A percentile compares a stretch with the other conserved stretches of the same genome.
These are phyloP conservation scores for Flexamia atlantica DNA, from an alignment of 2,888 invertebrate species.

Conservation along the genomic window DNA sequence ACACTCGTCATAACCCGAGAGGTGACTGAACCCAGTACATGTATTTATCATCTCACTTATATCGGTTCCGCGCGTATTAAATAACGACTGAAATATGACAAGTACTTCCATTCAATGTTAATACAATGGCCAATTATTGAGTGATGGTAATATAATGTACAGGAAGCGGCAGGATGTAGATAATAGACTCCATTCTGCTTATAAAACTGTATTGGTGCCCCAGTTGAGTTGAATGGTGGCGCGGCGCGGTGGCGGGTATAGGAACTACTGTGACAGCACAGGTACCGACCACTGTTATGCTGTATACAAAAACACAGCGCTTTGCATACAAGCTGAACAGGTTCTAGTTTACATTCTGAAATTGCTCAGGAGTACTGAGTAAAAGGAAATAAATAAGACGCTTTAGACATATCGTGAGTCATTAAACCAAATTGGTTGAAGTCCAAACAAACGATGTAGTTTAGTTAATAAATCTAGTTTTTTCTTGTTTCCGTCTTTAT, in stretches of 20 bases:
- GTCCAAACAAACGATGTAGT: no score
- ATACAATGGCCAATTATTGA: constrained; percentile 59
- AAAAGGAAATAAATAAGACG: no score
- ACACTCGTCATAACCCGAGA: not conserved
- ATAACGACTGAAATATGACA: constrained; percentile 49
- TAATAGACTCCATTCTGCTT: constrained; percentile 48
- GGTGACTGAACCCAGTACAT: constrained; percentile 16
- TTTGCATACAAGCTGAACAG: constrained; percentile 20
- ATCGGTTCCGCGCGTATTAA: constrained; percentile 28
- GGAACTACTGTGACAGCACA: constrained; percentile 15
- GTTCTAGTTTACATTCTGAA: not conserved
- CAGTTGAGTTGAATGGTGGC: not conserved
- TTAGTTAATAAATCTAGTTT: no score
- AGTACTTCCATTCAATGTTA: constrained; percentile 56
- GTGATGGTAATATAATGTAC: constrained; percentile 51
- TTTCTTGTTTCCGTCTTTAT: no score
- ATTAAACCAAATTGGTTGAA: no score
- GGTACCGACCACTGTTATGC: not conserved
- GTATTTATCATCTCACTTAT: constrained; percentile 54
- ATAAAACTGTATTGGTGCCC: constrained; percentile 20
- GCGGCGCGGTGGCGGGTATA: not conserved
- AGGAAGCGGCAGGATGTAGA: constrained; percentile 37
- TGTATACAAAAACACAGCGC: constrained; percentile 20
- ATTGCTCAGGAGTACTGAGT: not conserved
- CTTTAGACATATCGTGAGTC: no score